phyloP scores from a whole-genome alignment of 2,113 vertebrate species.

The Xiphophorus hellerii region DNA sequence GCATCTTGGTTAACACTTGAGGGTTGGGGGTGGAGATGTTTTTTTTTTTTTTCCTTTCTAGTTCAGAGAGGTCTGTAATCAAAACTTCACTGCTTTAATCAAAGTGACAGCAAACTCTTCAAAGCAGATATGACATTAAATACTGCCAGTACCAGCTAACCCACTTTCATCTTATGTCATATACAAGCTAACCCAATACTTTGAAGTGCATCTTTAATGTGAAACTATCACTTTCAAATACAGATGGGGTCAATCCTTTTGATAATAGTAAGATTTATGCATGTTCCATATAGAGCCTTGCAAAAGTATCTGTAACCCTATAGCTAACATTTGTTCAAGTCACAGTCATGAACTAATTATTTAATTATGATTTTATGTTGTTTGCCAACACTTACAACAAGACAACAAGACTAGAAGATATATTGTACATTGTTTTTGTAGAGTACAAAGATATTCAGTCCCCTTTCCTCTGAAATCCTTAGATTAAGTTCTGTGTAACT shows the following conservation, averaged over 20 bases:
- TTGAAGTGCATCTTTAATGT: slow-evolving; percentile 18
- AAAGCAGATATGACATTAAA: slow-evolving; percentile 50
- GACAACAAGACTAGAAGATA: too few relatives aligned
- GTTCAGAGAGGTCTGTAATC: slow-evolving; percentile 56
- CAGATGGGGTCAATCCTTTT: neutral
- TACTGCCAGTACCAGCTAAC: slow-evolving; percentile 26
- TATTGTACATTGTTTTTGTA: neutral
- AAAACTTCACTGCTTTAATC: slow-evolving; percentile 54
- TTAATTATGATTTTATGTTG: neutral
- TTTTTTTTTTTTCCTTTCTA: slow-evolving; percentile 14
- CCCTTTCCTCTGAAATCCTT: neutral
- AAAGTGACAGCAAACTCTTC: slow-evolving; percentile 57
- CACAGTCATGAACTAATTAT: neutral
- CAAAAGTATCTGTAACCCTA: neutral
- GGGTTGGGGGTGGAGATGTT: neutral
- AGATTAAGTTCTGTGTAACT: too few relatives aligned
- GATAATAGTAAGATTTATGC: slow-evolving; percentile 40
- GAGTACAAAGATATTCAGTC: neutral
- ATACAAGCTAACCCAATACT: slow-evolving; percentile 36
- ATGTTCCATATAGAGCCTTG: slow-evolving; percentile 27
- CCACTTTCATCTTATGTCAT: slow-evolving; percentile 32
- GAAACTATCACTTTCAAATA: neutral
- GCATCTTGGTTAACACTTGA: slow-evolving; percentile 5
- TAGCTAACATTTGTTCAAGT: neutral
- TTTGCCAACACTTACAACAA: neutral